Percentiles rank a stretch among this genome's conserved stretches.
Evolutionary conservation across 2,888 invertebrate species (phyloP).

Genomic region (Drosophila cognata): DNA sequence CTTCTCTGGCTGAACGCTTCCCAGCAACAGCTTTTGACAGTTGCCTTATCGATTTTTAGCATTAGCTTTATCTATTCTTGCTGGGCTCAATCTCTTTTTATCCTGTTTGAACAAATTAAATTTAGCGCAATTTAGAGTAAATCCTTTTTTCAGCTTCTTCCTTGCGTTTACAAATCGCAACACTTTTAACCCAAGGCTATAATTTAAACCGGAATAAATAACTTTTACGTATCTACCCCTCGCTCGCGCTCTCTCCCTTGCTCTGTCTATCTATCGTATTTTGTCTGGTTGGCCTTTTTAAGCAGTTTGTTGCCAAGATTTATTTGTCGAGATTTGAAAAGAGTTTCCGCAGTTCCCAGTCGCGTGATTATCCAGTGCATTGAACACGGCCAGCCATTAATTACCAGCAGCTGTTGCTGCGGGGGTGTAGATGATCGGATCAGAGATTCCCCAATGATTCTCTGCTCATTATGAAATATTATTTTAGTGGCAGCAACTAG

Average conservation of each 20-base stretch:
- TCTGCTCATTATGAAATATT: slow-evolving; percentile 75
- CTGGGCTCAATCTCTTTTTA: not conserved
- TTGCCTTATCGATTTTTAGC: not conserved
- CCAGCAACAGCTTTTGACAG: too few relatives aligned
- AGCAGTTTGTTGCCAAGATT: slow-evolving; percentile 64
- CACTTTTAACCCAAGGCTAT: slow-evolving; percentile 58
- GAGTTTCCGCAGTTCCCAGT: slow-evolving; percentile 65
- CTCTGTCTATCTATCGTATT: not conserved
- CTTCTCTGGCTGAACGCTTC: not conserved
- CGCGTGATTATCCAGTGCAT: slow-evolving; percentile 80
- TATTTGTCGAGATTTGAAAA: slow-evolving; percentile 76
- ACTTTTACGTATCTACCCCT: slow-evolving; percentile 37
- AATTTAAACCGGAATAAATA: slow-evolving; percentile 62
- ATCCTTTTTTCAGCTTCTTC: slow-evolving; percentile 14
- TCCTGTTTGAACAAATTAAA: slow-evolving; percentile 29
- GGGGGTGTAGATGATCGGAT: not conserved
- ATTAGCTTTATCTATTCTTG: not conserved
- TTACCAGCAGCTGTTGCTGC: slow-evolving; percentile 75
- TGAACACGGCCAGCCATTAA: slow-evolving; percentile 78
- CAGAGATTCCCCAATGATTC: slow-evolving; percentile 40
- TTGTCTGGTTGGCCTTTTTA: slow-evolving; percentile 22
- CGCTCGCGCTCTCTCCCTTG: not conserved
- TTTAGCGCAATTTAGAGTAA: slow-evolving; percentile 22
- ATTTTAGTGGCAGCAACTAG: slow-evolving; percentile 34
- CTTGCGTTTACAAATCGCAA: slow-evolving; percentile 53